These are phyloP conservation scores for Drosophila longiperda DNA, from an alignment of 2,888 invertebrate genomes.

Conservation along the genomic window DNA sequence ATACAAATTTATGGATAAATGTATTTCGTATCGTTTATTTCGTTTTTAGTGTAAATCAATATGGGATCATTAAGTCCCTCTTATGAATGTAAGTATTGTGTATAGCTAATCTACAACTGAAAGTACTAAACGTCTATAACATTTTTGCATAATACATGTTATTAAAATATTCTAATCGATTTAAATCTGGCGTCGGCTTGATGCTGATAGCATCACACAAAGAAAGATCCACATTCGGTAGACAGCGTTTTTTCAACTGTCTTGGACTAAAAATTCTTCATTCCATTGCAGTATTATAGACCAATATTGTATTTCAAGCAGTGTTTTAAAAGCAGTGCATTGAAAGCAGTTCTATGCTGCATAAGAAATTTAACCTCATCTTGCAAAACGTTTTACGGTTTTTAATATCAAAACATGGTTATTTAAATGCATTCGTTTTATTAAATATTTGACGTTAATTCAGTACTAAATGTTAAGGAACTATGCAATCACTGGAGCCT, in stretches of 20 bases:
- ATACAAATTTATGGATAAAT: constrained; percentile 25
- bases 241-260: constrained; percentile 91
- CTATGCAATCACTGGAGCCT: constrained; percentile 13
- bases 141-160: constrained; percentile 60
- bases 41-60: constrained; percentile 26
- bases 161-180: constrained; percentile 25
- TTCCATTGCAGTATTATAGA: constrained; percentile 86
- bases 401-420: not conserved
- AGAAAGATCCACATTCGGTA: constrained; percentile 90
- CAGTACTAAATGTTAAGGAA: constrained; percentile 31
- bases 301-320: not conserved
- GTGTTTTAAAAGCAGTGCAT: not conserved
- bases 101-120: constrained; percentile 35
- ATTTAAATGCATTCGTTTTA: constrained; percentile 19
- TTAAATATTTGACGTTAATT: constrained; percentile 34
- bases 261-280: constrained; percentile 92
- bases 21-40: constrained; percentile 46
- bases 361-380: not conserved
- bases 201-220: constrained; percentile 82
- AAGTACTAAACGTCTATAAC: constrained; percentile 64
- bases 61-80: constrained; percentile 6
- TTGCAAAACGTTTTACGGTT: not conserved
- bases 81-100: constrained; percentile 8
- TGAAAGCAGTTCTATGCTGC: not conserved
- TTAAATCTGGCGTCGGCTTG: constrained; percentile 46